phyloP scores from a whole-genome alignment of 2,888 invertebrate genomes.

The Xiphydria camelus region DNA sequence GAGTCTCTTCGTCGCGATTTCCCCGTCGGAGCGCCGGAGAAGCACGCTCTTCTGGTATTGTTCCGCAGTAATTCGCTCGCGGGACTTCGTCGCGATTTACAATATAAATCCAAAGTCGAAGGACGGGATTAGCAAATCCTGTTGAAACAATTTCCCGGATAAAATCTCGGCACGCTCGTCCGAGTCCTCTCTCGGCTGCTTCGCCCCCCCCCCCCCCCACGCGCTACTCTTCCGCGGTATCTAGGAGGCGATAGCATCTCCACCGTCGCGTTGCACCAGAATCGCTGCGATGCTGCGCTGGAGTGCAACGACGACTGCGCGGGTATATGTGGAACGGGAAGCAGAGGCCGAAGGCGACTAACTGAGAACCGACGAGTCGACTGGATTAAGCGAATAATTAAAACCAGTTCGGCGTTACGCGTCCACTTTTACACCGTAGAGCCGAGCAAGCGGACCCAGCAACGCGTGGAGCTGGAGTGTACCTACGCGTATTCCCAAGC shows the following conservation, averaged over 20 bases:
- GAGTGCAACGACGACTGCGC: background rate
- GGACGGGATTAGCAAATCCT: background rate
- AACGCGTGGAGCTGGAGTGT: too few relatives aligned
- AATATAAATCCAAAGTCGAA: too few relatives aligned
- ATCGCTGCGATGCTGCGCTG: too few relatives aligned
- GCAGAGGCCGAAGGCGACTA: constrained; percentile 17
- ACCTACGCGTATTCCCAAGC: too few relatives aligned
- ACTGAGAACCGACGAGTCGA: constrained; percentile 25
- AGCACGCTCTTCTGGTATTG: too few relatives aligned
- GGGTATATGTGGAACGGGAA: too few relatives aligned
- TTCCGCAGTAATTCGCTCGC: too few relatives aligned
- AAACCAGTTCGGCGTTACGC: constrained; percentile 28
- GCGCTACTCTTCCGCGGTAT: background rate
- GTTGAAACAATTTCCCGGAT: background rate
- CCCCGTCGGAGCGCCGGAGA: too few relatives aligned
- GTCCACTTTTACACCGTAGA: too few relatives aligned
- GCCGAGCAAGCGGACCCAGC: too few relatives aligned
- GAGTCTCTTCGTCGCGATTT: too few relatives aligned
- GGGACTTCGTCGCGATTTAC: too few relatives aligned
- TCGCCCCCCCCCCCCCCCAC: background rate
- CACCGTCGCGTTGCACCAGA: background rate
- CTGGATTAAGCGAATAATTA: constrained; percentile 31
- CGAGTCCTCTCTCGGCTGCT: background rate
- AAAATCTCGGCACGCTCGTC: background rate
- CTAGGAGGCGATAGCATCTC: background rate